A percentile compares a stretch with the other conserved stretches of the same genome.
Conservation (phyloP, 1,140 invertebrate species). For the Drosophila funebris region DNA sequence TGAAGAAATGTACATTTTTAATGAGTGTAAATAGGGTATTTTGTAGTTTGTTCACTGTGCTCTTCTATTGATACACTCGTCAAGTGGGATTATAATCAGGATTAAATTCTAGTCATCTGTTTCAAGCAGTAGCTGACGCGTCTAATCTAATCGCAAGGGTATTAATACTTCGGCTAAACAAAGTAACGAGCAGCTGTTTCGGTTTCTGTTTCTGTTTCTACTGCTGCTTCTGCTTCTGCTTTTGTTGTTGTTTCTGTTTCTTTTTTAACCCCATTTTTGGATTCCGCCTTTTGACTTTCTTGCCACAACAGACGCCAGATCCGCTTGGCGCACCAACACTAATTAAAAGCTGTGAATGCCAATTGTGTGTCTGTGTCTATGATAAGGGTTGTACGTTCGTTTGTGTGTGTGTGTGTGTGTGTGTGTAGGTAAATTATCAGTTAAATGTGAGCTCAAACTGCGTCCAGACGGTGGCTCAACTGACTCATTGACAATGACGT, state of each 20-base stretch:
- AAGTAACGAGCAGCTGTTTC: too few species aligned
- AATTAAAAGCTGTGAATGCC: constrained; percentile 8
- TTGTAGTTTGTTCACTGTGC: too few species aligned
- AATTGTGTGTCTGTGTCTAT: not conserved
- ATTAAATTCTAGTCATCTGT: too few species aligned
- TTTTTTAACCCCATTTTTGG: not conserved
- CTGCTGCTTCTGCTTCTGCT: too few species aligned
- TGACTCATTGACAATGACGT: constrained; percentile 55
- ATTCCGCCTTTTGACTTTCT: constrained; percentile 6
- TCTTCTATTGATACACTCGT: too few species aligned
- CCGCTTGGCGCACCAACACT: constrained; percentile 22
- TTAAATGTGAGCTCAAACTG: constrained; percentile 15
- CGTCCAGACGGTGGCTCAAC: not conserved
- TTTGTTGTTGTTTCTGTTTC: not conserved
- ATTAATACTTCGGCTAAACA: not conserved
- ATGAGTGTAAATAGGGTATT: too few species aligned
- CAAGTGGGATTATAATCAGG: too few species aligned
- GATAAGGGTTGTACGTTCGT: not conserved
- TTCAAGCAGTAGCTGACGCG: too few species aligned
- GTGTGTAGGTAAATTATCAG: constrained; percentile 26
- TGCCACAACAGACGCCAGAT: constrained; percentile 9
- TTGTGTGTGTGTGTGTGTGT: not conserved
- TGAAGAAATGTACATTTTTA: too few species aligned
- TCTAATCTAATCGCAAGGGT: not conserved
- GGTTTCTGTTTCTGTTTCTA: too few species aligned